These are phyloP conservation scores for Tachuris rubrigastra DNA, from an alignment of 2,113 vertebrate genomes.

Conservation along the genomic window DNA sequence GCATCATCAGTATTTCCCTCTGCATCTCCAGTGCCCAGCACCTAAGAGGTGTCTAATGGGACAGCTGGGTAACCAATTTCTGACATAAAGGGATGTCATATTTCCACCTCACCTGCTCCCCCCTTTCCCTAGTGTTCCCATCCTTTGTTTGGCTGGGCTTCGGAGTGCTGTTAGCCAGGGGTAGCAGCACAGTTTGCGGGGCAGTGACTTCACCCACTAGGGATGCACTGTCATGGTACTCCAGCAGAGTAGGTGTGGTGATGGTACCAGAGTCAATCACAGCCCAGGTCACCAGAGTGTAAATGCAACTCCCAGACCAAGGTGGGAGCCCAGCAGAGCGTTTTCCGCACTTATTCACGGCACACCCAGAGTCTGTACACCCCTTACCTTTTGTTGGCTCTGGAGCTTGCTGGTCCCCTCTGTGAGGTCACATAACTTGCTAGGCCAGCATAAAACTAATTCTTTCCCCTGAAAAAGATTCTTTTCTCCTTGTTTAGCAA, in stretches of 20 bases:
- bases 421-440: fast-evolving
- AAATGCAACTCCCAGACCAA: background rate
- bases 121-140: background rate
- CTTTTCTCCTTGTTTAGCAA: background rate
- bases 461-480: background rate
- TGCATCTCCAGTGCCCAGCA: background rate
- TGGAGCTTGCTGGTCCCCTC: background rate
- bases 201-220: background rate
- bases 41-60: background rate
- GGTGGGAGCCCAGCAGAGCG: background rate
- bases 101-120: background rate
- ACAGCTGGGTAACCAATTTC: background rate
- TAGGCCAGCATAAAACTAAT: background rate
- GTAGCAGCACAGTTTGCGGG: fast-evolving
- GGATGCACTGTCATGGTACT: background rate
- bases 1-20: background rate
- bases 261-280: background rate
- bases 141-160: fast-evolving
- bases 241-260: background rate
- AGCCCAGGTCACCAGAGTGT: background rate
- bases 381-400: background rate
- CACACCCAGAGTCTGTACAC: background rate
- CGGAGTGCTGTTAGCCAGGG: fast-evolving
- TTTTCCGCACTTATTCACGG: background rate
- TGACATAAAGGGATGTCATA: background rate